phyloP scores from a whole-genome alignment of 2,113 vertebrate species.

The Syrmaticus mikado region DNA sequence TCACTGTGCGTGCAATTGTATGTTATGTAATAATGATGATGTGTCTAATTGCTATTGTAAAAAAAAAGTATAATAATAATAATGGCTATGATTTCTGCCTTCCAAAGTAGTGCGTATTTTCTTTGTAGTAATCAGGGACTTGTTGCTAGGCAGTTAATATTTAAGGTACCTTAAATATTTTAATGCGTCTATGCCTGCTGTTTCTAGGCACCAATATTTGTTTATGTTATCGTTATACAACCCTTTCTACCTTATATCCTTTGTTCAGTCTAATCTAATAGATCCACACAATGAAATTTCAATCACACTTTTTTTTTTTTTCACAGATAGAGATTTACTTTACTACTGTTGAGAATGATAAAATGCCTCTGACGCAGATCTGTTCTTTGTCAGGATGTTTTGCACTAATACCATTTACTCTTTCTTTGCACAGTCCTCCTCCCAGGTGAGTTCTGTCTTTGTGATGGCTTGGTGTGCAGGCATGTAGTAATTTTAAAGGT shows the following conservation, averaged over 20 bases:
- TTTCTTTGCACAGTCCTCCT: neutral
- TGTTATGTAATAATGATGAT: neutral
- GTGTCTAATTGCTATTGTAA: neutral
- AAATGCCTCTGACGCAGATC: neutral
- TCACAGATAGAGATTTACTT: neutral
- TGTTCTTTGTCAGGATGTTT: neutral
- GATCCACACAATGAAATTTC: neutral
- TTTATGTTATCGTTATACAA: constrained; percentile 58
- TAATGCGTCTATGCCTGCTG: constrained; percentile 45
- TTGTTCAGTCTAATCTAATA: constrained; percentile 38
- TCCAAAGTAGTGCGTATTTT: constrained; percentile 8
- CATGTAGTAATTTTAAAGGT: neutral
- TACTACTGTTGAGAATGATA: neutral
- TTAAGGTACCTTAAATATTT: constrained; percentile 65
- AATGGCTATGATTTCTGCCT: neutral
- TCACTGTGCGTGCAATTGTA: neutral
- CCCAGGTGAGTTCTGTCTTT: neutral
- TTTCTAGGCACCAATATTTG: constrained; percentile 69
- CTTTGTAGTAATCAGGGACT: constrained; percentile 46
- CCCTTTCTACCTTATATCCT: constrained; percentile 26
- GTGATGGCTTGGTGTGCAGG: neutral
- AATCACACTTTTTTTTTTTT: neutral
- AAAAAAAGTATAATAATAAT: neutral
- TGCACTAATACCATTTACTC: neutral
- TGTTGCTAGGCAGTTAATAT: constrained; percentile 55